Evolutionary conservation across 2,113 vertebrate species (phyloP).

Genomic region (Sigmodon hispidus): DNA sequence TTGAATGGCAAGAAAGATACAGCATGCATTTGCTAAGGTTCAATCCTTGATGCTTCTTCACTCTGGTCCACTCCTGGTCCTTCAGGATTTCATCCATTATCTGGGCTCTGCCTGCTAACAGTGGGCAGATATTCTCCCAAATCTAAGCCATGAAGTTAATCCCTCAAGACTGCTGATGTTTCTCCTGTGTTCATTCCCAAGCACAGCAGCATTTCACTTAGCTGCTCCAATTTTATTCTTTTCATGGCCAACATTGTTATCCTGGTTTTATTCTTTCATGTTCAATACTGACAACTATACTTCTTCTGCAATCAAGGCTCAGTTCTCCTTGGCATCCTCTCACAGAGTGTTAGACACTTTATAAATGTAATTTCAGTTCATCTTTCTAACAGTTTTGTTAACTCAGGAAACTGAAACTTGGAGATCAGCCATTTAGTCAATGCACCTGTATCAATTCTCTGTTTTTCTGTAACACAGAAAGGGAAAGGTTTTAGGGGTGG

Average conservation of each 20-base stretch:
- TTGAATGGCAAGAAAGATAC: neutral
- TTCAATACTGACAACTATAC: neutral
- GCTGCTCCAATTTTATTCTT: neutral
- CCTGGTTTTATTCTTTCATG: neutral
- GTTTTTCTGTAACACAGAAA: neutral
- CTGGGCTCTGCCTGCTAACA: neutral
- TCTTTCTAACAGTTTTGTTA: neutral
- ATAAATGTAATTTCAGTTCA: neutral
- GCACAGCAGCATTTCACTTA: neutral
- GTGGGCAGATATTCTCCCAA: neutral
- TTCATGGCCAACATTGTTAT: neutral
- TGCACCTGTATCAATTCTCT: neutral
- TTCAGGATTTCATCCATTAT: neutral
- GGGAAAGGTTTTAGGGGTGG: neutral
- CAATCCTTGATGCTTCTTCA: neutral
- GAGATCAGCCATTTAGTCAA: neutral
- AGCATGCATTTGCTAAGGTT: neutral
- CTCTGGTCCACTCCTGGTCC: neutral
- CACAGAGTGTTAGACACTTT: neutral
- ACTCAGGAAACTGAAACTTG: neutral
- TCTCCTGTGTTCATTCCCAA: neutral
- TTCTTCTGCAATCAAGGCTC: neutral
- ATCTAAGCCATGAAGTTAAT: neutral
- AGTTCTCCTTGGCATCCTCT: neutral
- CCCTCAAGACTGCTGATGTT: neutral